Evolutionary conservation across 1,140 invertebrate genomes (phyloP), one percentile per base, ranked within the genome.

Genomic region (Drosophila nannoptera): DNA sequence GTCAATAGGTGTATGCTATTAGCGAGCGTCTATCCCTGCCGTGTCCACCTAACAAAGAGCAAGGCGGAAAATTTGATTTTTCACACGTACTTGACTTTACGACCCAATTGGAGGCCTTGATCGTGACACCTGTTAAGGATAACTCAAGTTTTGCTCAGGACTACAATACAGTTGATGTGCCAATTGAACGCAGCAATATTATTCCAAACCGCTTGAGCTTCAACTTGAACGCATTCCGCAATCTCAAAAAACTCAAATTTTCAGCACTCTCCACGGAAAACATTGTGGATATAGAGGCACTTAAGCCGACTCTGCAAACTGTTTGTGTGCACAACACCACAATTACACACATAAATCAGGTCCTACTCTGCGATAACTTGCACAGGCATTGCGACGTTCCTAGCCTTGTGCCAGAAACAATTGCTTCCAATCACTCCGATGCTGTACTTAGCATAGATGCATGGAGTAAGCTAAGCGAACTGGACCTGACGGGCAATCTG

Each of bases 71-170:
- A 88, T 94, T 93, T 80, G 96, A 98, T 90, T 95, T 98, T 67
- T 96, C 95, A 75, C 96, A 98, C 87, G 93, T 98, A 5, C 87
- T 98, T 56, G 97, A 98, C 87, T 96, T 97, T 84, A 95, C 95
- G 87, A 94, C 94, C 1, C 93, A 95, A 76, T 83, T 97, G 7
- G 91, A 91, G 14, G 91, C 89, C 9, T 87, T 97, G 0, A 73
- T 78, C 5, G 77, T 89, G 6, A 83, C 81, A 2, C 91, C 92
- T 50, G 93, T 98, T 7, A 91, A 93, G 63, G 87, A 88, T 32
- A 87, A 76, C 22, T 49, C 64, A 16, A 74, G 70, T 22, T 88
- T 84, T 53, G 75, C 42, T 5, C 75, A 81, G 60, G 86, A 89
- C 53, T 89, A 88, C 48, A 89, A 89, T 16, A 77, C 88, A 6